Conservation (phyloP, 2,797 vertebrate genomes). For the Meriones psammophilus region DNA sequence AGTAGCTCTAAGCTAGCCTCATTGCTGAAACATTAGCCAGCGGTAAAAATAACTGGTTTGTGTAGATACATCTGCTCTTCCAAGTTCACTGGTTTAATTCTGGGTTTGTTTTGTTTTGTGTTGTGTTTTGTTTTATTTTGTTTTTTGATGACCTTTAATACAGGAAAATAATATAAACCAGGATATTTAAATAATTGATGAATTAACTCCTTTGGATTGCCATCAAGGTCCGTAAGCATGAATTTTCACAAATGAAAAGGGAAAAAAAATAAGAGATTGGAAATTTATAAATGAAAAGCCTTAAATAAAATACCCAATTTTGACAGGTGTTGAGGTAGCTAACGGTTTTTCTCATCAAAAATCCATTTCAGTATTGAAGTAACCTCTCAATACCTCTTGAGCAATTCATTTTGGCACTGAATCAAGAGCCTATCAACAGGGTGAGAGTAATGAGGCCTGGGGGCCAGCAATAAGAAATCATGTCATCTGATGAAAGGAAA, state of each 20-base stretch:
- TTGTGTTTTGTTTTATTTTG: neutral
- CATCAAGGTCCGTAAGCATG: neutral
- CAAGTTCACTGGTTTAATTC: constrained; percentile 57
- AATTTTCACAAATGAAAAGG: constrained; percentile 1
- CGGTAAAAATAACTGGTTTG: neutral
- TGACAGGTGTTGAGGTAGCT: neutral
- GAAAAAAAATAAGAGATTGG: neutral
- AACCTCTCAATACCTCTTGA: neutral
- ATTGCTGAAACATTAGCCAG: neutral
- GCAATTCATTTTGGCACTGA: neutral
- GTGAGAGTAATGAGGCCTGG: neutral
- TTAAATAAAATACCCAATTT: constrained; percentile 21
- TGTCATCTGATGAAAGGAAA: neutral
- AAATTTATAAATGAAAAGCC: neutral
- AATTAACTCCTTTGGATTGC: neutral
- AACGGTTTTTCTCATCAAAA: neutral
- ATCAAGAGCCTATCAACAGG: neutral
- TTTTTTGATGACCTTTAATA: constrained; percentile 37
- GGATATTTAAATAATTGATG: constrained; percentile 35
- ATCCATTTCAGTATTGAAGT: neutral
- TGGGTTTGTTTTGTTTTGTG: neutral
- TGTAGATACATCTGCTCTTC: neutral
- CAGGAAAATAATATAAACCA: neutral
- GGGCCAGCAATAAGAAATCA: neutral
- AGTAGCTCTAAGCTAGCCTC: neutral